A percentile compares a stretch with the other conserved stretches of the same genome.
Evolutionary conservation across 2,113 vertebrate genomes (phyloP).

Genomic region (Limnothrissa miodon): DNA sequence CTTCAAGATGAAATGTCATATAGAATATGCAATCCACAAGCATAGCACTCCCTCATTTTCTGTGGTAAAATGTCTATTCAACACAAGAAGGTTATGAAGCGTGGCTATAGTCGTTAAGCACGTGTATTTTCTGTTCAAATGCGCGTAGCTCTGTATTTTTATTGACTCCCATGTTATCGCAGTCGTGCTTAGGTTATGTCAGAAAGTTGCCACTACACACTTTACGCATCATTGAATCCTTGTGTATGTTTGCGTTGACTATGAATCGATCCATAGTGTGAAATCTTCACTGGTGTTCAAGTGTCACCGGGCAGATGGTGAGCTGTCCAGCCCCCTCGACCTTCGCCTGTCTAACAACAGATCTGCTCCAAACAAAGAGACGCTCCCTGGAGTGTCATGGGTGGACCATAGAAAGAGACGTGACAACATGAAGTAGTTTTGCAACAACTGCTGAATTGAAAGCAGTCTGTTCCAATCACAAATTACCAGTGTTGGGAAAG

Average conservation of each 20-base stretch:
- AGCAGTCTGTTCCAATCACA: not conserved
- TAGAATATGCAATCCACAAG: not conserved
- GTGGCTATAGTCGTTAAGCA: too few relatives aligned
- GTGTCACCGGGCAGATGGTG: not conserved
- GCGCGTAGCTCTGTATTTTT: too few relatives aligned
- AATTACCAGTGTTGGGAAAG: too few relatives aligned
- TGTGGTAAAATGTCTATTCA: not conserved
- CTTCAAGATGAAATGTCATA: not conserved
- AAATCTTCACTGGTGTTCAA: not conserved
- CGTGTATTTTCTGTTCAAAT: too few relatives aligned
- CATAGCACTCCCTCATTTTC: not conserved
- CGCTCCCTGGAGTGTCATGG: not conserved
- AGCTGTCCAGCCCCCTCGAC: constrained; percentile 15
- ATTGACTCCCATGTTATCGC: too few relatives aligned
- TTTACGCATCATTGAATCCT: too few relatives aligned
- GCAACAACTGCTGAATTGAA: constrained; percentile 4
- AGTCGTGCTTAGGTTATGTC: too few relatives aligned
- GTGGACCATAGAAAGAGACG: not conserved
- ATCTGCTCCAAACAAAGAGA: not conserved
- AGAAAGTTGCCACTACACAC: too few relatives aligned
- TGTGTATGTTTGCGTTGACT: too few relatives aligned
- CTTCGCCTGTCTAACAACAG: not conserved
- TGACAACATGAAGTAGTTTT: constrained; percentile 1
- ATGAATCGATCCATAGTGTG: too few relatives aligned
- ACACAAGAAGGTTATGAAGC: too few relatives aligned